phyloP scores from a whole-genome alignment of 2,888 invertebrate species.

The Teleiodes luculella region DNA sequence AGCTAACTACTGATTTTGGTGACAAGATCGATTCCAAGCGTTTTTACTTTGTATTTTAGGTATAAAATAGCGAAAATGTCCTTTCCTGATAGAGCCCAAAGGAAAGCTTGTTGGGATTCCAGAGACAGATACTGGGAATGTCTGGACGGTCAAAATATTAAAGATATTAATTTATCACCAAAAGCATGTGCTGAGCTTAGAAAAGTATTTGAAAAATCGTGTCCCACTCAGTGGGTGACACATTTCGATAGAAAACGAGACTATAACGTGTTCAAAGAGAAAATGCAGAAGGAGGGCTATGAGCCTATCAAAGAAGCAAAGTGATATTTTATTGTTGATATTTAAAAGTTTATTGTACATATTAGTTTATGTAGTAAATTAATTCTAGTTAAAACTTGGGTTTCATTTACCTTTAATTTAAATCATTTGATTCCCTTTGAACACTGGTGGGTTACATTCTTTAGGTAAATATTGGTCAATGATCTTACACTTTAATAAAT shows the following conservation, averaged over 20 bases:
- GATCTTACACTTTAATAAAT: no score
- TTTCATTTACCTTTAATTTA: slow-evolving; percentile 48
- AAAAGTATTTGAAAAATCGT: slow-evolving; percentile 85
- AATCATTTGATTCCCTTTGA: slow-evolving; percentile 9
- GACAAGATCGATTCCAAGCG: background rate
- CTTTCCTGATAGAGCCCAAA: slow-evolving; percentile 88
- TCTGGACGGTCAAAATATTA: slow-evolving; percentile 83
- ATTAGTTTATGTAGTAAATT: slow-evolving; percentile 37
- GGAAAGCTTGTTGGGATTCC: slow-evolving; percentile 89
- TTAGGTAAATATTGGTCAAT: background rate
- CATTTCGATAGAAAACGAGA: slow-evolving; percentile 95
- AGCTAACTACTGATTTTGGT: background rate
- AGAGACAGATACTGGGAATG: slow-evolving; percentile 95
- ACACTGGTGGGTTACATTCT: slow-evolving; percentile 4
- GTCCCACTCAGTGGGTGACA: slow-evolving; percentile 93
- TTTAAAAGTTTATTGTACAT: slow-evolving; percentile 51
- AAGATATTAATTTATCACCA: slow-evolving; percentile 74
- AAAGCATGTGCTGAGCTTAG: slow-evolving; percentile 84
- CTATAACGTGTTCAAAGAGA: slow-evolving; percentile 92
- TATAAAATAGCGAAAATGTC: slow-evolving; percentile 79
- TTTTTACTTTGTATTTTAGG: slow-evolving; percentile 53
- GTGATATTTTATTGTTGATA: slow-evolving; percentile 37
- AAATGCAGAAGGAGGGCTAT: slow-evolving; percentile 90
- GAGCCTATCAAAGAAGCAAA: slow-evolving; percentile 83
- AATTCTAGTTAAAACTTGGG: slow-evolving; percentile 35